Evolutionary conservation across 1,140 invertebrate genomes (phyloP), one percentile per base, ranked within the genome.

Genomic region (Zeugodacus cucurbitae): DNA sequence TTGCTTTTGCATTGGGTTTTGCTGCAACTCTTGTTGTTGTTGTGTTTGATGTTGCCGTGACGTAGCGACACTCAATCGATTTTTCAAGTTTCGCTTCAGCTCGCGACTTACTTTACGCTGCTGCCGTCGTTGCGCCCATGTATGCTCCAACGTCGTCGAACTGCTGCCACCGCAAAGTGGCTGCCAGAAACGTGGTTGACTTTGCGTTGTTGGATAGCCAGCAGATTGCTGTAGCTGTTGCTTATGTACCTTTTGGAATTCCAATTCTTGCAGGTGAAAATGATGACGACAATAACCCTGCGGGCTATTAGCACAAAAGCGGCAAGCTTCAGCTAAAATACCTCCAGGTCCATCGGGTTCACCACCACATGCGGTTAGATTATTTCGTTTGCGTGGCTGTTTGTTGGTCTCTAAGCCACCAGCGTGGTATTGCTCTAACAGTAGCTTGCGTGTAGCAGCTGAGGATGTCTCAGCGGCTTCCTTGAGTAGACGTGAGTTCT

Each of bases 241-340:
- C 48, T 89, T 44, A 64, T 88, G 88, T 37, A 74, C 74, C 67
- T 89, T 88, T 48, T 89, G 89, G 20, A 89, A 54, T 44, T 93
- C 89, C 82, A 93, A 64, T 48, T 91, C 90, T 88, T 93, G 92
- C 85, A 93, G 88, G 58, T 93, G 92, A 58, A 91, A 93, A 54
- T 93, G 92, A 88, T 93, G 92, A 14, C 92, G 90, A 87, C 92
- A 93, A 88, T 93, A 93, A 74, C 92, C 92, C 74, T 93, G 92
- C 26, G 91, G 92, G 64, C 91, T 93, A 88, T 93, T 91, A n/a
- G 91, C 91, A 89, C 92, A 93, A 86, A 93, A 93, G n/a, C 92
- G 91, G 87, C 92, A 93, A 54, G 90, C 88, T 74, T 93, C 92
- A 64, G 89, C 89, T 59, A 91, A 90, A 7, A 41, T 48, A 54